phyloP scores from a whole-genome alignment of 2,113 vertebrate species.

The Grallaria varia region DNA sequence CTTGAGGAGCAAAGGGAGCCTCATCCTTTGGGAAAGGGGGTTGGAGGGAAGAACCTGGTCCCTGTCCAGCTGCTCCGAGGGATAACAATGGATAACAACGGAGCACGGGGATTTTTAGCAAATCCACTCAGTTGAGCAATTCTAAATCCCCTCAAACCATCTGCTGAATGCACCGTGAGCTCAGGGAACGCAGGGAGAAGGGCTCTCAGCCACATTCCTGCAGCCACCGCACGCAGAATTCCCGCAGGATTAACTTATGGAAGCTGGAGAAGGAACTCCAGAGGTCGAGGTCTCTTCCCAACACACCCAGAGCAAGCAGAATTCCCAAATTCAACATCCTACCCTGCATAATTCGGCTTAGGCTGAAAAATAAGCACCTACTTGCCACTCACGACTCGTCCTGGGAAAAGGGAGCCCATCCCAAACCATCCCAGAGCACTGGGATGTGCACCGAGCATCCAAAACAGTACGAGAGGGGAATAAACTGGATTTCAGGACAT shows the following conservation, averaged over 20 bases:
- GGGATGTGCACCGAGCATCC: accelerated
- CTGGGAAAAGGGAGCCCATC: not conserved
- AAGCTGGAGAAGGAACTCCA: not conserved
- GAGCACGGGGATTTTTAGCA: not conserved
- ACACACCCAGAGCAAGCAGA: not conserved
- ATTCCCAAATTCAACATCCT: not conserved
- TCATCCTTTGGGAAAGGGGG: not conserved
- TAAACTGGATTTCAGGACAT: not conserved
- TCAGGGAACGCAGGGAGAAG: not conserved
- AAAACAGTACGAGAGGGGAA: not conserved
- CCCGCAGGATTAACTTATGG: accelerated
- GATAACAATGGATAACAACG: not conserved
- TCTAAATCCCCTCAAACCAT: conserved; percentile 11
- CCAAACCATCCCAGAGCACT: not conserved
- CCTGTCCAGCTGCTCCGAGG: not conserved
- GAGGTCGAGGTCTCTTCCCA: not conserved
- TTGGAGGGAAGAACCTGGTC: not conserved
- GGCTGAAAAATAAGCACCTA: not conserved
- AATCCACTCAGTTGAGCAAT: not conserved
- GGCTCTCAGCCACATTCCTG: not conserved
- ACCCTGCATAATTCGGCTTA: accelerated
- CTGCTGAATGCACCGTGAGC: not conserved
- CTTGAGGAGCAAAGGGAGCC: not conserved
- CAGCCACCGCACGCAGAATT: not conserved
- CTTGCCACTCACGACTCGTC: not conserved